Conservation (phyloP, 2,888 invertebrate species). For the Teinopalpus imperialis region DNA sequence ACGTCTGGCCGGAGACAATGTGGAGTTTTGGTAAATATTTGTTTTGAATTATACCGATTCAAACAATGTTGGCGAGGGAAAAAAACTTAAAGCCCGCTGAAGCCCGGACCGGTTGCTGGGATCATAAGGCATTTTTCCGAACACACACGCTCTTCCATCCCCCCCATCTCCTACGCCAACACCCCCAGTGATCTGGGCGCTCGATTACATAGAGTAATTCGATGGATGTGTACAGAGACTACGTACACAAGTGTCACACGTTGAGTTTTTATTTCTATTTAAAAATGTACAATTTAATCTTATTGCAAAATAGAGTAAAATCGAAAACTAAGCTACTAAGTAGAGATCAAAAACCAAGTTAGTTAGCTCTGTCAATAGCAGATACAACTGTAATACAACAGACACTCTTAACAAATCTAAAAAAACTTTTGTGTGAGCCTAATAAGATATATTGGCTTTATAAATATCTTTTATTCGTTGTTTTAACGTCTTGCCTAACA, state of each 20-base stretch:
- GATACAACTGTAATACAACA: too few relatives aligned
- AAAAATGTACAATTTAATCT: too few relatives aligned
- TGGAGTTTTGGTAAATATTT: conserved; percentile 23
- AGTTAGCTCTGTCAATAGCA: too few relatives aligned
- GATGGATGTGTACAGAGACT: conserved; percentile 14
- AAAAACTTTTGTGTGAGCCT: too few relatives aligned
- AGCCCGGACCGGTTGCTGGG: conserved; percentile 46
- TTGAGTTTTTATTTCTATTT: not conserved
- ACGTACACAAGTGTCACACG: not conserved
- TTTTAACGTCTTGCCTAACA: too few relatives aligned
- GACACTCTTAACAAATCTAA: too few relatives aligned
- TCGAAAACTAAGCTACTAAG: too few relatives aligned
- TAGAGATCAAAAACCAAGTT: too few relatives aligned
- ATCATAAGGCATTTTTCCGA: conserved; percentile 81
- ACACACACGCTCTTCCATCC: conserved; percentile 61
- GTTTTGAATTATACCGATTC: conserved; percentile 40
- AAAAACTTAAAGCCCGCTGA: conserved; percentile 56
- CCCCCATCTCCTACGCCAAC: conserved; percentile 37
- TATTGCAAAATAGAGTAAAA: too few relatives aligned
- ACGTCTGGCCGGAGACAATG: conserved; percentile 7
- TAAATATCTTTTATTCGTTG: too few relatives aligned
- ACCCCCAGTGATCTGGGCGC: conserved; percentile 63
- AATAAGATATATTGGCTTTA: too few relatives aligned
- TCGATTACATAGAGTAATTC: conserved; percentile 58
- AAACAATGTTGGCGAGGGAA: conserved; percentile 44